Evolutionary conservation across 2,888 invertebrate genomes (phyloP), one percentile per base, ranked within the genome.

Genomic region (Drosophila parthenogenetica): DNA sequence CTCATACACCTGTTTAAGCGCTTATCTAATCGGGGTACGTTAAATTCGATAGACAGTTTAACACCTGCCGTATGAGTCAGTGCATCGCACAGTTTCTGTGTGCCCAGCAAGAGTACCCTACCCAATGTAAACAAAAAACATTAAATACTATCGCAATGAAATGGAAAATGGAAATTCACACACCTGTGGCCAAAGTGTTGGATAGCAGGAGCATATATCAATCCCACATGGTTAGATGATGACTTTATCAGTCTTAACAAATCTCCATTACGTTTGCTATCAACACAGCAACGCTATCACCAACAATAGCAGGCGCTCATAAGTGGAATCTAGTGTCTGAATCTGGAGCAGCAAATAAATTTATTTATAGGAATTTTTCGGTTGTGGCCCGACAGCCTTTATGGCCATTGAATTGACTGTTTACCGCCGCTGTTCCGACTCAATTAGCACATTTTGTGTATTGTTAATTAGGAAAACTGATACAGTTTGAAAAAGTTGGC

Each of bases 21-120:
- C 79, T 86, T 86, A 85, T 89, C 84, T 87, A 82, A 82, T 84
- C 83, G 53, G 14, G 37, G n/a, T 25, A 57, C 53, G 63, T 65
- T 49, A 60, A 69, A 61, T 35, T 48, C 65, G 81, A 84, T 85
- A 75, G 68, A 78, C 73, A 57, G 60, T 67, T 29, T 76, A 75
- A 75, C 87, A 89, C 89, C 88, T 89, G 89, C 76, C 51, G 66
- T 25, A 67, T 85, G 83, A 81, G 65, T 80, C 82, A 82, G 71
- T 69, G 57, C 53, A 65, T 64, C 74, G 42, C 35, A 40, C 37
- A 32, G 14, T 85, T 85, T 85, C 86, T 85, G 88, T 65, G 61
- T 69, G 73, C 87, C 85, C 75, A 83, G 83, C 75, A 81, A 19
- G 60, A 39, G 42, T 46, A 46, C 69, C 55, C 65, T 63, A 17